A percentile compares a stretch with the other conserved stretches of the same genome.
These are phyloP conservation scores for Caenorhabditis angaria DNA, from an alignment of 2,888 invertebrate species.

Conservation along the genomic window DNA sequence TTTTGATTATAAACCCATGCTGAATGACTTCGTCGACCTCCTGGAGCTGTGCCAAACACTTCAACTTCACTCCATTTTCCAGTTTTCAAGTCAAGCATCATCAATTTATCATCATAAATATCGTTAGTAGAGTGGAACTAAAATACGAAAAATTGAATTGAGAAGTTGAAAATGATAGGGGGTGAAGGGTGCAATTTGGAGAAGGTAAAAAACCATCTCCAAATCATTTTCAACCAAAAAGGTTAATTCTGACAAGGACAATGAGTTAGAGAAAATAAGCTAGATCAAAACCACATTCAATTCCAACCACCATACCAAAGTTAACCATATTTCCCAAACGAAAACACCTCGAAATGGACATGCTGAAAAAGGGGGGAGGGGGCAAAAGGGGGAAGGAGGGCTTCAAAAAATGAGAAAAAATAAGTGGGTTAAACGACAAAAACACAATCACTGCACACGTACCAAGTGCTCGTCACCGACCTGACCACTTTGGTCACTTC, in stretches of 20 bases:
- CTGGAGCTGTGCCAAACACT: constrained; percentile 78
- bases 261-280: no score
- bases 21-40: constrained; percentile 88
- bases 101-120: constrained; percentile 78
- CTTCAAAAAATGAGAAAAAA: no score
- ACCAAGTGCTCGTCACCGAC: constrained; percentile 47
- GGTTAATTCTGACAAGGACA: no score
- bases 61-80: constrained; percentile 79
- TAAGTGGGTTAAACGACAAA: no score
- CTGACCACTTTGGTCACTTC: constrained; percentile 78
- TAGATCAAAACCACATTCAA: no score
- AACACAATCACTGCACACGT: constrained; percentile 39
- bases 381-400: neutral
- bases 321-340: no score
- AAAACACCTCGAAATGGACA: no score
- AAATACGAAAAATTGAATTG: neutral
- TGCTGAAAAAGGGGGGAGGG: no score
- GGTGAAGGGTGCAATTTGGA: neutral
- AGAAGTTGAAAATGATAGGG: neutral
- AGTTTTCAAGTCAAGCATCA: constrained; percentile 79
- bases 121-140: constrained; percentile 78
- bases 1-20: constrained; percentile 83
- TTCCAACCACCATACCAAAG: no score
- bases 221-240: no score
- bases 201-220: no score